These are phyloP conservation scores for Malurus alboscapulatus DNA, from an alignment of 2,113 vertebrate genomes.

Conservation along the genomic window DNA sequence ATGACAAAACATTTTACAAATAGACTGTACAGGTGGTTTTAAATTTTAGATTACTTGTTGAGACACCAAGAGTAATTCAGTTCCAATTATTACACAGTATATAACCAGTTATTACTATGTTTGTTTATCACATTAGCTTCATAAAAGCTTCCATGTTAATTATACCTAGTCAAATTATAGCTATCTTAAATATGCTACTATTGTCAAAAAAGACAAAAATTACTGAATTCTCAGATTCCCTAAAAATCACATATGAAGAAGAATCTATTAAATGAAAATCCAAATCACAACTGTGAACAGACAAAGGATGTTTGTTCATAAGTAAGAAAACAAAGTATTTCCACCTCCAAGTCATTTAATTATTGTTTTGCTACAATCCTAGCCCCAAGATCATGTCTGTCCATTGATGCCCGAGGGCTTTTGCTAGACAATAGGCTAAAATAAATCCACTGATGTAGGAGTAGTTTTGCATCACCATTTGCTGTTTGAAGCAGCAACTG, in stretches of 20 bases:
- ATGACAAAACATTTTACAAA: slow-evolving; percentile 6
- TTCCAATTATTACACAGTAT: neutral
- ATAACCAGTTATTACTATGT: neutral
- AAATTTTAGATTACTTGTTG: neutral
- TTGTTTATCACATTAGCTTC: neutral
- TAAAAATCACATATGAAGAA: neutral
- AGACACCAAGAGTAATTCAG: neutral
- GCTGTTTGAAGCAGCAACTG: neutral
- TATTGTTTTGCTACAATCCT: neutral
- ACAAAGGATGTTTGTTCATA: neutral
- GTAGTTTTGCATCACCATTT: neutral
- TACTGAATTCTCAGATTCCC: neutral
- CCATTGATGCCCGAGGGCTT: neutral
- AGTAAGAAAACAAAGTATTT: neutral
- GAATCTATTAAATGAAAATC: neutral
- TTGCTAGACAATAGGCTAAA: neutral
- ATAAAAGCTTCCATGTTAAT: neutral
- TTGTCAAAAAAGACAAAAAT: neutral
- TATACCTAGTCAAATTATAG: neutral
- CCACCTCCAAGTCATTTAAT: neutral
- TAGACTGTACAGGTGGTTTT: neutral
- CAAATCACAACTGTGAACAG: neutral
- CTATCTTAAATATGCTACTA: neutral
- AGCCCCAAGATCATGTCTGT: neutral
- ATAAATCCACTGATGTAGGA: neutral